phyloP scores from a whole-genome alignment of 2,113 vertebrate species.

The Lophius piscatorius region DNA sequence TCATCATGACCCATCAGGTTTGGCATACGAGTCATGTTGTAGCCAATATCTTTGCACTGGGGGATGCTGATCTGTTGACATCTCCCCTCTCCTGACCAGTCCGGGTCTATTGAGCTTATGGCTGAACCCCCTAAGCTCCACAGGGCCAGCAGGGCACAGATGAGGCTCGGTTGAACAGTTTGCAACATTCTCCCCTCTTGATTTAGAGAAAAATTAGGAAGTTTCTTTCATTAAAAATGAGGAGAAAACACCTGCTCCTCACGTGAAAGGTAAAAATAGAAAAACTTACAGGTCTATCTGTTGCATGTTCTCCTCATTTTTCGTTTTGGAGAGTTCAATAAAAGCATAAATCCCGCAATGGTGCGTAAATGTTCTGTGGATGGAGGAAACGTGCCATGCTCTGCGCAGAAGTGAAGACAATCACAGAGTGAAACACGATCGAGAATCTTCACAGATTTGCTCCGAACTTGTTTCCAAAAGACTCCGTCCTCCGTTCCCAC shows the following conservation, averaged over 20 bases:
- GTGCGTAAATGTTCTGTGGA: constrained; percentile 18
- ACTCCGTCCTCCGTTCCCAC: constrained; percentile 7
- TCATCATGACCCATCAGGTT: constrained; percentile 92
- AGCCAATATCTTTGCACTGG: constrained; percentile 96
- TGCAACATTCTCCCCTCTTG: constrained; percentile 63
- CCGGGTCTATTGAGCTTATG: constrained; percentile 91
- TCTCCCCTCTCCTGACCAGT: constrained; percentile 88
- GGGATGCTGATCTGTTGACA: constrained; percentile 95
- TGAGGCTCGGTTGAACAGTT: constrained; percentile 38
- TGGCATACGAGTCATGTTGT: constrained; percentile 96
- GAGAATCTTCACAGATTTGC: not conserved
- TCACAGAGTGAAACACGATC: not conserved
- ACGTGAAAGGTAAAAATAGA: not conserved
- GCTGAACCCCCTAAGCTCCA: constrained; percentile 71
- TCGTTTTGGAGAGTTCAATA: constrained; percentile 24
- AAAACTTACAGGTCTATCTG: constrained; percentile 59
- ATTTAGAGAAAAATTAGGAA: constrained; percentile 23
- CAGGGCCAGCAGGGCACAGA: constrained; percentile 58
- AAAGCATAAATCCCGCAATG: constrained; percentile 31
- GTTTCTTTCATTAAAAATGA: constrained; percentile 46
- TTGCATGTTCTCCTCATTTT: constrained; percentile 33
- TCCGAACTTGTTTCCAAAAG: constrained; percentile 19
- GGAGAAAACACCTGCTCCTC: not conserved
- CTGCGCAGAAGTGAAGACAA: too few relatives aligned
- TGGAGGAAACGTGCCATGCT: too few relatives aligned